These are phyloP conservation scores for Melanostigma gelatinosum DNA, from an alignment of 2,113 vertebrate genomes.

Conservation along the genomic window DNA sequence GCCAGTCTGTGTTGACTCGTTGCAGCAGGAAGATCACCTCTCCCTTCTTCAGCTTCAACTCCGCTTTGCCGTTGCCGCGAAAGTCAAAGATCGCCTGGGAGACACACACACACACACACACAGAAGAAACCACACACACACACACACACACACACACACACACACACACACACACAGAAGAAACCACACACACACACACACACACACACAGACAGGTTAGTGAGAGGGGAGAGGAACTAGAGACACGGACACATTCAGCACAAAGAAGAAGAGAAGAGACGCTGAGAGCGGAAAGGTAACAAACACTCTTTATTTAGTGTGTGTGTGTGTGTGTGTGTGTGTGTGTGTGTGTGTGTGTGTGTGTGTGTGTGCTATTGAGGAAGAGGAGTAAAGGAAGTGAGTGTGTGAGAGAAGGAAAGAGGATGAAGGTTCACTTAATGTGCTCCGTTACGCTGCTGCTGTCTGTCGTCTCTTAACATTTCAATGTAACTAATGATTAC, in stretches of 20 bases:
- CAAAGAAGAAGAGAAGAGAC: conserved; percentile 40
- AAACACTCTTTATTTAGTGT: conserved; percentile 26
- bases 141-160: conserved; percentile 33
- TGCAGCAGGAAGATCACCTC: conserved; percentile 95
- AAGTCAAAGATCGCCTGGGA: conserved; percentile 93
- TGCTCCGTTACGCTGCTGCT: no score
- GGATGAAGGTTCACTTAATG: no score
- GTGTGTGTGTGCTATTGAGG: no score
- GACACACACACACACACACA: no score
- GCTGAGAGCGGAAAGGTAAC: conserved; percentile 63
- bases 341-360: background rate
- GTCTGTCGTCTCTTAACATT: no score
- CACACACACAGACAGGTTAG: conserved; percentile 42
- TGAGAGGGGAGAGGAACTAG: conserved; percentile 46
- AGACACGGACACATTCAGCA: conserved; percentile 54
- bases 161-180: conserved; percentile 35
- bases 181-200: conserved; percentile 41
- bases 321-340: background rate
- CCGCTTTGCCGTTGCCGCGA: conserved; percentile 87
- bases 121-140: no score
- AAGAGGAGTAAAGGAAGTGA: no score
- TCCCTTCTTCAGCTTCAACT: conserved; percentile 91
- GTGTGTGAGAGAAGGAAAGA: no score
- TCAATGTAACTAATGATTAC: no score
- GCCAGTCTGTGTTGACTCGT: conserved; percentile 94